phyloP scores from a whole-genome alignment of 1,140 invertebrate species.

The Drosophila sturtevanti region DNA sequence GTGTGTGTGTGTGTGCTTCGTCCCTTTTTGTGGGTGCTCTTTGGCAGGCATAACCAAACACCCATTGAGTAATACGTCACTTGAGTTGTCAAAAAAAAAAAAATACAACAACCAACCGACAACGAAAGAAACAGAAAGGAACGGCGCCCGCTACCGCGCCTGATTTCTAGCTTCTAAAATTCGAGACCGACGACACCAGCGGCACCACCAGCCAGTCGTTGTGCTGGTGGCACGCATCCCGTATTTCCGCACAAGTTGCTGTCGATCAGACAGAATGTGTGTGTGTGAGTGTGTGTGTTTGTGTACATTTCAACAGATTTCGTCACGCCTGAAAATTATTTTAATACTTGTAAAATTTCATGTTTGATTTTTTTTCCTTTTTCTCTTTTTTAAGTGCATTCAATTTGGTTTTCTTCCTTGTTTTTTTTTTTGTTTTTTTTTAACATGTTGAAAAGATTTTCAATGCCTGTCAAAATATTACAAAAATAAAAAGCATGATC shows the following conservation, averaged over 20 bases:
- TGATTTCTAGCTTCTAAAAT: no score
- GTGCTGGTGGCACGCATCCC: slow-evolving; percentile 34
- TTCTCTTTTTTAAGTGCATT: slow-evolving; percentile 37
- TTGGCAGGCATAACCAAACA: slow-evolving; percentile 70
- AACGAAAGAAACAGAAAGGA: slow-evolving; percentile 16
- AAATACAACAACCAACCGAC: no score
- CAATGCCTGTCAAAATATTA: slow-evolving; percentile 41
- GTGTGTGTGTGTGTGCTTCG: slow-evolving; percentile 18
- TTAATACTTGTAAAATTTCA: slow-evolving; percentile 46
- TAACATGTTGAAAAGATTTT: slow-evolving; percentile 37
- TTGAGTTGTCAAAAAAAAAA: slow-evolving; percentile 67
- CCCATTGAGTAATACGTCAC: slow-evolving; percentile 68
- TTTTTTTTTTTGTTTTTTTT: slow-evolving; percentile 43
- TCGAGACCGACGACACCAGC: slow-evolving; percentile 15
- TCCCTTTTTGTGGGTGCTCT: slow-evolving; percentile 31
- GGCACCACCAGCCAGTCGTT: slow-evolving; percentile 18
- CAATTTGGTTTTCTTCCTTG: slow-evolving; percentile 1
- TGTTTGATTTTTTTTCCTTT: slow-evolving; percentile 17
- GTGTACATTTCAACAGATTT: slow-evolving; percentile 69
- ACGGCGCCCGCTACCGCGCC: slow-evolving; percentile 33
- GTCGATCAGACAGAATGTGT: slow-evolving; percentile 54
- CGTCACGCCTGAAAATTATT: slow-evolving; percentile 68
- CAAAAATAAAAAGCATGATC: not conserved
- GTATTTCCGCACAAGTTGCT: slow-evolving; percentile 75
- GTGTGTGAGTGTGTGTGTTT: slow-evolving; percentile 34